These are phyloP conservation scores for Coturnix japonica DNA, from an alignment of 2,113 vertebrate genomes.

Conservation along the genomic window DNA sequence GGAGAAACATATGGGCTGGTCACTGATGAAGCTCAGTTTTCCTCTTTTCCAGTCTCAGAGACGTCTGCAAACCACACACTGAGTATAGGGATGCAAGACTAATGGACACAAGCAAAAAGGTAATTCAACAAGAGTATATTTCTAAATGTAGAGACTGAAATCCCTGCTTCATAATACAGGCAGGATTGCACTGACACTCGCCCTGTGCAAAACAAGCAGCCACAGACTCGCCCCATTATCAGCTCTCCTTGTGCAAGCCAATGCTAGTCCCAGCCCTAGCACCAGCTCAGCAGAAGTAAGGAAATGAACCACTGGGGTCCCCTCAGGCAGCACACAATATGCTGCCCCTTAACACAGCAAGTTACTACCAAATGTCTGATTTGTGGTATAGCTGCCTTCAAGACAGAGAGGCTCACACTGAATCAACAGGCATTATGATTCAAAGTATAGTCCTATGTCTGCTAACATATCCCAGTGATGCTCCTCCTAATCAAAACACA, in stretches of 20 bases:
- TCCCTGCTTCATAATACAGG: background rate
- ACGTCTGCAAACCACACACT: background rate
- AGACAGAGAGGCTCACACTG: background rate
- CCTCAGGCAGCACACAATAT: background rate
- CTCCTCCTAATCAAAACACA: background rate
- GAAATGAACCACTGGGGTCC: background rate
- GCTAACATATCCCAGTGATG: fast-evolving
- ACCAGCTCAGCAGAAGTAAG: background rate
- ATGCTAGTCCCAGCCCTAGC: background rate
- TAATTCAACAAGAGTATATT: background rate
- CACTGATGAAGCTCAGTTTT: background rate
- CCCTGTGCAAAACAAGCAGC: background rate
- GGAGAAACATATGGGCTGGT: background rate
- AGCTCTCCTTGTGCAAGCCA: background rate
- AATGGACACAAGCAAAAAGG: background rate
- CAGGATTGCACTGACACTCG: background rate
- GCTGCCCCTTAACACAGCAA: background rate
- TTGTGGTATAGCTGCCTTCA: background rate
- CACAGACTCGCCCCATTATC: background rate
- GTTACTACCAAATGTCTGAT: background rate
- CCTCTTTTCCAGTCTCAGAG: background rate
- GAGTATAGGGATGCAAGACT: background rate
- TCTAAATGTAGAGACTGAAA: background rate
- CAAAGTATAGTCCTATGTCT: background rate
- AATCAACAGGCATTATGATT: background rate